Evolutionary conservation across 53 echinoderm and acorn worm genomes (phyloP), one percentile per base, ranked within the genome.

Genomic region (Stichopus horrens): DNA sequence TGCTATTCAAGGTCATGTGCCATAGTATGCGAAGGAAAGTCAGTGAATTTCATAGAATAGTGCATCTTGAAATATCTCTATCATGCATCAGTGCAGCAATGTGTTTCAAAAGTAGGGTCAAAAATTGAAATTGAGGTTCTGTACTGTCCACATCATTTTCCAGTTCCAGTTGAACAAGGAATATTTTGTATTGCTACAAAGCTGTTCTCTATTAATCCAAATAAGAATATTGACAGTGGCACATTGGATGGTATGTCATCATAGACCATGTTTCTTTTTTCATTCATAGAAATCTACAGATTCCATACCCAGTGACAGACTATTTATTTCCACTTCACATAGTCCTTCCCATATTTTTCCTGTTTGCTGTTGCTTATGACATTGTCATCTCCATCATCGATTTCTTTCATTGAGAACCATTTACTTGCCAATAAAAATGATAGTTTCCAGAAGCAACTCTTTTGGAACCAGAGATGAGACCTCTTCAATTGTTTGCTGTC

Each of bases 281-380:
- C 75, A n/a, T 87, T 55, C 8, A 3, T 91, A 99, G 99, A 76
- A 92, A 94, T 83, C 59, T 96, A 79, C 86, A 88, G 86, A 89
- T 96, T 6, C 99, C 99, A 2, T 93, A 91, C 54, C 96, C 93
- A 19, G 85, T 96, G 37, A 92, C 88, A 75, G 92, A 91, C 9
- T 88, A 76, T 54, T 58, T 94, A 51, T 96, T 94, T 67, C 96
- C 96, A 1, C 58, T 93, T 20, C 99, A 93, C 76, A 96, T 92
- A 78, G 55, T 96, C 76, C 89, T 96, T 58, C 89, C 93, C 0
- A 67, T 93, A 22, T 99, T 94, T 92, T 99, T 94, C 93, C 71
- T 94, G 37, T 99, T 94, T 76, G 99, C 94, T 1, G 99, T 99
- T 7, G 92, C 79, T 23, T 99, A 94, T 71, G 99, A 96, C 87